These are phyloP conservation scores for Calameuta filiformis DNA, from an alignment of 2,888 invertebrate genomes.

Conservation along the genomic window DNA sequence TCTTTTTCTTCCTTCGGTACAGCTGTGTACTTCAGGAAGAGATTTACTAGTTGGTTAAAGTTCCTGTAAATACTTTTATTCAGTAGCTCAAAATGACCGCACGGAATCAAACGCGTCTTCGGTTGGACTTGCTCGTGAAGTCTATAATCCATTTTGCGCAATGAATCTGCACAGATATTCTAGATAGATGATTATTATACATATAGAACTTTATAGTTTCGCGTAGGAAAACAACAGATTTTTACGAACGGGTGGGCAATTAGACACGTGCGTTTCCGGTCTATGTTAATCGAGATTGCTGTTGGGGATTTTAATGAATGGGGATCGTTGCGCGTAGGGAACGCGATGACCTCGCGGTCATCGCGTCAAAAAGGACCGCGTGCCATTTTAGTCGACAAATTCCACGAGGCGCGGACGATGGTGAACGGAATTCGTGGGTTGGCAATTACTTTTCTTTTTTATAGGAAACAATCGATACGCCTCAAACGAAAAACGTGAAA, in stretches of 20 bases:
- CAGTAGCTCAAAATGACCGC: not conserved
- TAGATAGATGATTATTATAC: too few relatives aligned
- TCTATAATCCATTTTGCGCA: not conserved
- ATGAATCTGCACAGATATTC: not conserved
- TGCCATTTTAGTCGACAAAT: not conserved
- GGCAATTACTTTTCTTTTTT: slow-evolving; percentile 30
- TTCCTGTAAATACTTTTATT: not conserved
- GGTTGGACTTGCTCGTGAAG: slow-evolving; percentile 27
- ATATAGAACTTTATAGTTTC: too few relatives aligned
- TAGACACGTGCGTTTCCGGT: not conserved
- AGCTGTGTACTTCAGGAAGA: not conserved
- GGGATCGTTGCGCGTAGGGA: too few relatives aligned
- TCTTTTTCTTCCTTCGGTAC: not conserved
- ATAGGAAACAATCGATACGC: not conserved
- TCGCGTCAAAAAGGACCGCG: not conserved
- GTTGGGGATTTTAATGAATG: too few relatives aligned
- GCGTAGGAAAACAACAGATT: not conserved
- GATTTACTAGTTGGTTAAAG: not conserved
- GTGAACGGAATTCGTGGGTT: slow-evolving; percentile 21
- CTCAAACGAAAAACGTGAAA: not conserved
- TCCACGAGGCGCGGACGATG: not conserved
- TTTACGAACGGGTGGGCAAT: not conserved
- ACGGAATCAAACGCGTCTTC: not conserved
- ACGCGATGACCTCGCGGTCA: too few relatives aligned
- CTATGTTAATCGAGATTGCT: not conserved